phyloP scores from a whole-genome alignment of 2,113 vertebrate genomes.

The Peromyscus polionotus region DNA sequence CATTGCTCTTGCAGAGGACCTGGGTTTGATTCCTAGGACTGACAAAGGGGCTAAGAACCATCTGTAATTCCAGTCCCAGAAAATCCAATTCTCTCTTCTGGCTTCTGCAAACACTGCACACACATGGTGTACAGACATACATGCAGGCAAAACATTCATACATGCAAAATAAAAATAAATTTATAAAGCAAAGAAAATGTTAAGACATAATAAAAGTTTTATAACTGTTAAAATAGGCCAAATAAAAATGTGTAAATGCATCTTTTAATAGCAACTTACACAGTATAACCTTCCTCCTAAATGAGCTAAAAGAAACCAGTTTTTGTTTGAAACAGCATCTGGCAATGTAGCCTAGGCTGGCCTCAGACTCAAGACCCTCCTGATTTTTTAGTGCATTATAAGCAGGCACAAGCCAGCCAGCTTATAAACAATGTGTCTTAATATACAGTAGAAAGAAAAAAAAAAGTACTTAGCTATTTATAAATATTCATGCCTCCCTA shows the following conservation, averaged over 20 bases:
- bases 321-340: background rate
- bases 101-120: background rate
- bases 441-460: background rate
- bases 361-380: background rate
- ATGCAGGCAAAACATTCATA: background rate
- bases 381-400: background rate
- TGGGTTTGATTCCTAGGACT: background rate
- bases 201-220: conserved; percentile 1
- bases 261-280: conserved; percentile 21
- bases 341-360: background rate
- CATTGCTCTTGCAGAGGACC: background rate
- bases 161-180: background rate
- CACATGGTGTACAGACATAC: background rate
- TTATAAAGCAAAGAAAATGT: background rate
- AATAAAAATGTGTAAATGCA: conserved; percentile 26
- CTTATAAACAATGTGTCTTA: background rate
- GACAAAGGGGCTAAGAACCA: background rate
- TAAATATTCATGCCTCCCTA: conserved; percentile 23
- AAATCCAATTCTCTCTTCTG: background rate
- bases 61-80: background rate
- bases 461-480: conserved; percentile 2
- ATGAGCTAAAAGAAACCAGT: background rate
- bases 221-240: background rate
- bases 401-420: background rate
- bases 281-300: background rate